These are phyloP conservation scores for Eristalis tenax DNA, from an alignment of 2,888 invertebrate genomes.

Conservation along the genomic window DNA sequence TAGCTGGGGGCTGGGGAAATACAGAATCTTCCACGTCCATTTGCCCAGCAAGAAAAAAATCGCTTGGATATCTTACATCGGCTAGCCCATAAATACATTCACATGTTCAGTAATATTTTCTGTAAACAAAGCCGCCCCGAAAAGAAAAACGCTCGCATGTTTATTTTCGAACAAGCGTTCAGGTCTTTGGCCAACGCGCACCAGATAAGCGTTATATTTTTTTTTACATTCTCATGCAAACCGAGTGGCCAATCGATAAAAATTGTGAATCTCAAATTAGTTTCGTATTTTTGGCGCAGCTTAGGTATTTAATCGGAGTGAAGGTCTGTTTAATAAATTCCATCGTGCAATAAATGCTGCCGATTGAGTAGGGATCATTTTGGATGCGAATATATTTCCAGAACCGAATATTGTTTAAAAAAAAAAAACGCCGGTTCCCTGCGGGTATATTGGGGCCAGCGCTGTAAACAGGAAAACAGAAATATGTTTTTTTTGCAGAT, in stretches of 20 bases:
- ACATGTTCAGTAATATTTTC: constrained; percentile 41
- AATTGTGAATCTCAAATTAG: background rate
- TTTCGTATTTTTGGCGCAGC: background rate
- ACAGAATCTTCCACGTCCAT: background rate
- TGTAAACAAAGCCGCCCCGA: background rate
- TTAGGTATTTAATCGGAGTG: constrained; percentile 5
- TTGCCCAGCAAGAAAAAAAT: background rate
- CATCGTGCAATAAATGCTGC: background rate
- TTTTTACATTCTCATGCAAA: background rate
- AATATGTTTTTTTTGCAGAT: background rate
- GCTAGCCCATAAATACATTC: constrained; percentile 30
- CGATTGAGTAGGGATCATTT: background rate
- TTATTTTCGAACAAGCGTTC: background rate
- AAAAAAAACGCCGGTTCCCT: background rate
- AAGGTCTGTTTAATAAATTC: constrained; percentile 37
- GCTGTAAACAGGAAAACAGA: background rate
- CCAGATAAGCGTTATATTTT: background rate
- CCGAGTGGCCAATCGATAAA: background rate
- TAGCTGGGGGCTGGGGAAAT: background rate
- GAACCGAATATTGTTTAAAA: background rate
- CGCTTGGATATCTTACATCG: constrained; percentile 8
- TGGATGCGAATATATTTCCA: background rate
- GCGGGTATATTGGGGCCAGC: background rate
- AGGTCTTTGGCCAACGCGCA: background rate
- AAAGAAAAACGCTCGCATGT: background rate